Base-by-base conservation (phyloP, 2,113 vertebrate genomes). In the Aplodontia rufa region DNA sequence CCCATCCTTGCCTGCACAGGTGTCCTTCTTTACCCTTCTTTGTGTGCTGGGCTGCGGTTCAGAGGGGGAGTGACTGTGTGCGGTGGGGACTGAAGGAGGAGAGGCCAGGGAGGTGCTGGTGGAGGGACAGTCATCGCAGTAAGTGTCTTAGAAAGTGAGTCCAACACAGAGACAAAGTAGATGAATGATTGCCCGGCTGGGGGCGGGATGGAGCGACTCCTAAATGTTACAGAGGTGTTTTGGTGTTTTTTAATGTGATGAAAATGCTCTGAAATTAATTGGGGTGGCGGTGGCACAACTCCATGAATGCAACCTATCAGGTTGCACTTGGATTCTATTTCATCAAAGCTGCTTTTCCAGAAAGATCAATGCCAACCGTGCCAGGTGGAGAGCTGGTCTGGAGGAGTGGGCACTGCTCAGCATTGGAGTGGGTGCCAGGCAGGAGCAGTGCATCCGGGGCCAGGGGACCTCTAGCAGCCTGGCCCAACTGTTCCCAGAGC, bases 161-260 rank as follows among this genome's bases (percentile, higher is more conserved):
- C 64, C 49, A 47, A 24, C 17, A 32, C 37, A 42, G 69, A 4
- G 26, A 64, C 5, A 47, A 28, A 5, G 11, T 12, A 16, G 45
- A 32, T 24, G 12, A 30, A 8, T 30, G 32, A 5, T 26, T 28
- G 12, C 9, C 7, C 28, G 30, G 76, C 5, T 8, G 1, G 30
- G 10, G 19, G 32, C 0, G 2, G 4, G 62, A 8, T 13, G 51
- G 53, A 24, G 17, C 0, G 0, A 22, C 11, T 16, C 7, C 68
- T 30, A 32, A 35, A 8, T 22, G 64, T 37, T 19, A 30, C 26
- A 3, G 17, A 75, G 22, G 1, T 58, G 22, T 20, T 90, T 89
- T n/a, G n/a, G n/a, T n/a, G n/a, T 26, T 80, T 66, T 24, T 26
- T 26, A 26, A 45, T 4, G 45, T 30, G 32, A 71, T 58, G 53